A percentile compares a stretch with the other conserved stretches of the same genome.
phyloP scores from a whole-genome alignment of 2,113 vertebrate species.

The Nanorana parkeri region DNA sequence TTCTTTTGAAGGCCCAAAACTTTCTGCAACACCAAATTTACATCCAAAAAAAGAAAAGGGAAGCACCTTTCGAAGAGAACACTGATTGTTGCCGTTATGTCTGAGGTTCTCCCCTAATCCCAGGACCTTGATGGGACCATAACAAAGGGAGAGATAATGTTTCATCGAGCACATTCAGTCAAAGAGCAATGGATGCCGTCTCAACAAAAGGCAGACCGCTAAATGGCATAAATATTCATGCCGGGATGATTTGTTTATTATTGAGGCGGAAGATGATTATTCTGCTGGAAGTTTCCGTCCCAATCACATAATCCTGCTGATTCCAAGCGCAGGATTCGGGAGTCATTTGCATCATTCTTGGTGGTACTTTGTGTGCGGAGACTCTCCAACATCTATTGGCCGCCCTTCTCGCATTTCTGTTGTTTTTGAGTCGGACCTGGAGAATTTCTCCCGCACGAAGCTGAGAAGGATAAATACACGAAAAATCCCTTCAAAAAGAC shows the following conservation, averaged over 20 bases:
- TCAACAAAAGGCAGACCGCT: neutral
- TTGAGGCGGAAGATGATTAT: slow-evolving; percentile 26
- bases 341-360: neutral
- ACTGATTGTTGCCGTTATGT: no score
- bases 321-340: neutral
- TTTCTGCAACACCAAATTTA: no score
- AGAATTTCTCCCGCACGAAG: no score
- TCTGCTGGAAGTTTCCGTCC: slow-evolving; percentile 27
- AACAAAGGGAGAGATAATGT: slow-evolving; percentile 25
- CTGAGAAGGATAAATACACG: no score
- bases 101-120: no score
- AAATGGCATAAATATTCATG: slow-evolving; percentile 47
- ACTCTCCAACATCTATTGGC: neutral
- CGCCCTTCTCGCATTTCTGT: no score
- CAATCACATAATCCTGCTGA: neutral
- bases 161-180: neutral
- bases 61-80: no score
- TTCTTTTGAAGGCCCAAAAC: no score
- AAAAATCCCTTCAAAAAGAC: no score
- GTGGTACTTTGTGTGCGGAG: neutral
- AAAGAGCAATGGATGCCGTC: slow-evolving; percentile 8
- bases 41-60: no score
- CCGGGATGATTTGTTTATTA: slow-evolving; percentile 34
- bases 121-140: slow-evolving; percentile 23
- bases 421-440: no score